Percentiles rank a stretch among this genome's conserved stretches.
These are phyloP conservation scores for Eptatretus burgeri DNA, from an alignment of 2,113 vertebrate genomes.

Conservation along the genomic window DNA sequence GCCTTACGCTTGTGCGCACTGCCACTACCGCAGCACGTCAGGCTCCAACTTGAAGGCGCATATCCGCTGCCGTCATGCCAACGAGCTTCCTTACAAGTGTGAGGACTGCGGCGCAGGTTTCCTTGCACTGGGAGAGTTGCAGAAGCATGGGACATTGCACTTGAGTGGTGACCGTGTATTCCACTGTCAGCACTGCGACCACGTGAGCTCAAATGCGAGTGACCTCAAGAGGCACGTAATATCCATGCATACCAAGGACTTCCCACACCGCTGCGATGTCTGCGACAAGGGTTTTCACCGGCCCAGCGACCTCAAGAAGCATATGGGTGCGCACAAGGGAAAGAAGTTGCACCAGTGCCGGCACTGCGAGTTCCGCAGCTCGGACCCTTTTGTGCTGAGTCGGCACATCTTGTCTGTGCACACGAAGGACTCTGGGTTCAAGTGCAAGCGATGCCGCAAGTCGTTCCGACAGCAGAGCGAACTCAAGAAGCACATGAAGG, in stretches of 20 bases:
- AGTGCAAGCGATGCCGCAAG: slow-evolving; percentile 62
- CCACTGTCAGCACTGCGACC: slow-evolving; percentile 85
- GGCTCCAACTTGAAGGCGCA: slow-evolving; percentile 93
- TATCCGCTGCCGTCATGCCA: slow-evolving; percentile 81
- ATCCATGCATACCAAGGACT: slow-evolving; percentile 96
- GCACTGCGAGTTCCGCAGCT: slow-evolving; percentile 93
- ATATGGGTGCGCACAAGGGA: slow-evolving; percentile 55
- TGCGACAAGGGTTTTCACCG: slow-evolving; percentile 91
- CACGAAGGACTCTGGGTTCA: slow-evolving; percentile 77
- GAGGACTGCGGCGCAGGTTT: slow-evolving; percentile 35
- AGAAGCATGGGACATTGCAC: slow-evolving; percentile 55
- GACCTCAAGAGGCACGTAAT: slow-evolving; percentile 91
- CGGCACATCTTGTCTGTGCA: slow-evolving; percentile 94
- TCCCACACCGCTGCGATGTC: slow-evolving; percentile 78
- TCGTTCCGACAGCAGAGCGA: slow-evolving; percentile 40
- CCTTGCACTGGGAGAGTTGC: background rate
- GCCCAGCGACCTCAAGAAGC: slow-evolving; percentile 95
- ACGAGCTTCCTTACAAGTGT: slow-evolving; percentile 15
- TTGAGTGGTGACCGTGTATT: slow-evolving; percentile 75
- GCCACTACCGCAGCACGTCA: slow-evolving; percentile 72
- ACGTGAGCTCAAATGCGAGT: slow-evolving; percentile 92
- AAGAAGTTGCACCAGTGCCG: slow-evolving; percentile 95
- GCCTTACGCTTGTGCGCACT: slow-evolving; percentile 74
- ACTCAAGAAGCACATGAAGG: slow-evolving; percentile 74
- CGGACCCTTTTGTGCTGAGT: slow-evolving; percentile 78